phyloP scores from a whole-genome alignment of 2,888 invertebrate species.

The Mamestra brassicae region DNA sequence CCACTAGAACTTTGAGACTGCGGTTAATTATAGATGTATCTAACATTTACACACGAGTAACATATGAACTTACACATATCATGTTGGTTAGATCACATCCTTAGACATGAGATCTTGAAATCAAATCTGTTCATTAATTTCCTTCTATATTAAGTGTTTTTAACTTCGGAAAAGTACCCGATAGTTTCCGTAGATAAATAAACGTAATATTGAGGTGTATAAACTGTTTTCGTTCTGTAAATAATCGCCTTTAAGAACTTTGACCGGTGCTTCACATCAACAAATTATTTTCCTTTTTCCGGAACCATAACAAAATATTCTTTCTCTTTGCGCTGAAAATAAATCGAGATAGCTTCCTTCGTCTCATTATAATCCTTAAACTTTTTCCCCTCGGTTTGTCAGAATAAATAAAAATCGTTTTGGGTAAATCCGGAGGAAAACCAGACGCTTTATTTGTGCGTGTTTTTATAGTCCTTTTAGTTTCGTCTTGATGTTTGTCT shows the following conservation, averaged over 20 bases:
- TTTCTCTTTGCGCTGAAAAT: slow-evolving; percentile 52
- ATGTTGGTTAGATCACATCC: background rate
- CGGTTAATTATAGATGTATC: slow-evolving; percentile 52
- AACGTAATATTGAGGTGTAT: slow-evolving; percentile 8
- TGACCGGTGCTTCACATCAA: slow-evolving; percentile 39
- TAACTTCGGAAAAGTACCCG: background rate
- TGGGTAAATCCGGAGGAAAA: slow-evolving; percentile 47
- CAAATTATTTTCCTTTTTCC: slow-evolving; percentile 56
- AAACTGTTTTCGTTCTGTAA: slow-evolving; percentile 26
- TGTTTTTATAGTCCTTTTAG: slow-evolving; percentile 22
- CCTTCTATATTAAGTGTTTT: background rate
- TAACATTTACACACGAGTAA: slow-evolving; percentile 37
- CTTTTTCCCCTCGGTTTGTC: slow-evolving; percentile 58
- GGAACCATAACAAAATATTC: slow-evolving; percentile 37
- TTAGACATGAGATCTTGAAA: background rate
- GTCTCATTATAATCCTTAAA: slow-evolving; percentile 65
- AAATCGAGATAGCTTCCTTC: slow-evolving; percentile 58
- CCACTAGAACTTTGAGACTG: slow-evolving; percentile 42
- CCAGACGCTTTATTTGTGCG: slow-evolving; percentile 35
- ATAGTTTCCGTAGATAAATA: slow-evolving; percentile 15
- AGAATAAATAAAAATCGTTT: slow-evolving; percentile 63
- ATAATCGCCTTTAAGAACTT: slow-evolving; percentile 39
- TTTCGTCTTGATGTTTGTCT: slow-evolving; percentile 18
- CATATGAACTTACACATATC: background rate
- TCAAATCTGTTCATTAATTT: slow-evolving; percentile 1